These are phyloP conservation scores for Loripinus fragilis DNA, from an alignment of 2,888 invertebrate species.

Conservation along the genomic window DNA sequence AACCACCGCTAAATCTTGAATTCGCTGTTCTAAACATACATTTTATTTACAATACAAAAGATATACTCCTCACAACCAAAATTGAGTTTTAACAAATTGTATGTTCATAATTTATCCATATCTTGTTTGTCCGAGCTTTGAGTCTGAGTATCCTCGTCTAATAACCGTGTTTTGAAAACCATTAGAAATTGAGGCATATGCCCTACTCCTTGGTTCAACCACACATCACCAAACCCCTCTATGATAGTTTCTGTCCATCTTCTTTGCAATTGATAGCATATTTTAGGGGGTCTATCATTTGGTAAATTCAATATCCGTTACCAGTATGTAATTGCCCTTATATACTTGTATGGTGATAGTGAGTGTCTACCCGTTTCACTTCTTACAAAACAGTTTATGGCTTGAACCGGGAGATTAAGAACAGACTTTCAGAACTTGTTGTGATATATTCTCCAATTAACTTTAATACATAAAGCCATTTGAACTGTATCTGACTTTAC, in stretches of 20 bases:
- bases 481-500: too few species aligned
- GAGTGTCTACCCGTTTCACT: not conserved
- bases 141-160: not conserved
- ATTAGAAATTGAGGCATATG: not conserved
- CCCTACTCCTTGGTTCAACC: constrained; percentile 1
- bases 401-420: not conserved
- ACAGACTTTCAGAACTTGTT: not conserved
- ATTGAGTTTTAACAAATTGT: not conserved
- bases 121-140: not conserved
- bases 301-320: not conserved
- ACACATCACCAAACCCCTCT: not conserved
- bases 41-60: not conserved
- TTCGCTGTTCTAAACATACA: not conserved
- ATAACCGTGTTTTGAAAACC: not conserved
- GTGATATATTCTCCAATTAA: too few species aligned
- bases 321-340: constrained; percentile 1
- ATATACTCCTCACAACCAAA: not conserved
- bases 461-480: too few species aligned
- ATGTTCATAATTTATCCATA: not conserved
- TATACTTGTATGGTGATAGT: not conserved
- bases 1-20: not conserved
- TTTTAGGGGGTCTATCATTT: not conserved
- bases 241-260: not conserved
- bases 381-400: not conserved
- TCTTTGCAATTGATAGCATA: not conserved